Conservation (phyloP, 2,888 invertebrate genomes). For the Rhopalosiphum nymphaeae region DNA sequence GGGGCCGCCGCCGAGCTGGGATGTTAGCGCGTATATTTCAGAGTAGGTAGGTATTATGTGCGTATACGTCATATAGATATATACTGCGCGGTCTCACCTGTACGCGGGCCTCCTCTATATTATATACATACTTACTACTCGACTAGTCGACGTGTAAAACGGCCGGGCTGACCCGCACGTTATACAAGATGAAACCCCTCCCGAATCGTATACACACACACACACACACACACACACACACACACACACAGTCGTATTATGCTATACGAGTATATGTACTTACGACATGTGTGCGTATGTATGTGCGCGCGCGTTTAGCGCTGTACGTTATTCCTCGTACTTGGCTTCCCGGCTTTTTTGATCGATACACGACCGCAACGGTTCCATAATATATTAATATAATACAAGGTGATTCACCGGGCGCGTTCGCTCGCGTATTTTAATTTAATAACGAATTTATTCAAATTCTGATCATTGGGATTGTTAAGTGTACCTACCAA, state of each 20-base stretch:
- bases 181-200: conserved; percentile 57
- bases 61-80: too few relatives aligned
- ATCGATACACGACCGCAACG: conserved; percentile 37
- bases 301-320: neutral
- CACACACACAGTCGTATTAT: too few relatives aligned
- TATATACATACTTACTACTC: too few relatives aligned
- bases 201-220: neutral
- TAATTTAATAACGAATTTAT: neutral
- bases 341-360: conserved; percentile 49
- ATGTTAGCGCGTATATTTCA: conserved; percentile 18
- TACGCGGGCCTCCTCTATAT: conserved; percentile 6
- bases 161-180: conserved; percentile 43
- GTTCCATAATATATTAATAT: neutral
- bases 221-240: too few relatives aligned
- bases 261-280: neutral
- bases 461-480: neutral
- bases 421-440: neutral
- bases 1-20: conserved; percentile 35
- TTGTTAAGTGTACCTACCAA: neutral
- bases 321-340: neutral
- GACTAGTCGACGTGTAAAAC: neutral
- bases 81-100: conserved; percentile 18
- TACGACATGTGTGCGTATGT: neutral
- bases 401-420: neutral
- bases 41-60: neutral